phyloP scores from a whole-genome alignment of 2,888 invertebrate species.

The Cheilosia impressa region DNA sequence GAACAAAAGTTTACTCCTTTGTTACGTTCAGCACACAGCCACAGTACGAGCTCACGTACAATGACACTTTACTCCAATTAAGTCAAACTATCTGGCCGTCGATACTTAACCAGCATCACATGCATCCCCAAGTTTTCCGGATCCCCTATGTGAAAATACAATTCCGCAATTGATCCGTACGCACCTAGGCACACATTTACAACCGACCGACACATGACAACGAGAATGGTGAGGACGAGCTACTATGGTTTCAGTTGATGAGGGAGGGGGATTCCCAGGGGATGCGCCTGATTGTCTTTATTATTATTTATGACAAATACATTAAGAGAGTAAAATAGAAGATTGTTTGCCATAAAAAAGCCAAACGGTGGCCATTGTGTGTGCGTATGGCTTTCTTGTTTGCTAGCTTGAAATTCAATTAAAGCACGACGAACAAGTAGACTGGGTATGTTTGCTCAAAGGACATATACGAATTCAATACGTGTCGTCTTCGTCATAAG shows the following conservation, averaged over 20 bases:
- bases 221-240: conserved; percentile 15
- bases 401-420: conserved; percentile 38
- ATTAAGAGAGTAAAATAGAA: conserved; percentile 22
- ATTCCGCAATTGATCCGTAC: background rate
- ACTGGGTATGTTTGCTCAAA: conserved; percentile 1
- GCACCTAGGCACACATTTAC: conserved; percentile 1
- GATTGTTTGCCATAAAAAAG: conserved; percentile 17
- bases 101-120: conserved; percentile 25
- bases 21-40: background rate
- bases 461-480: background rate
- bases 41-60: conserved; percentile 5
- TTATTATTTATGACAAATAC: conserved; percentile 30
- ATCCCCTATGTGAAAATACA: background rate
- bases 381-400: background rate
- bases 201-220: conserved; percentile 2
- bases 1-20: conserved; percentile 33
- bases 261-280: background rate
- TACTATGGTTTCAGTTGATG: background rate
- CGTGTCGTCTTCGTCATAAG: background rate
- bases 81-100: conserved; percentile 38
- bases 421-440: background rate
- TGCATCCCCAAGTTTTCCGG: background rate
- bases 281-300: background rate
- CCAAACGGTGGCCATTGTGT: background rate
- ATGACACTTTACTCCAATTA: conserved; percentile 30